These are phyloP conservation scores for Drosophila arawakana DNA, from an alignment of 1,140 invertebrate genomes.

Conservation along the genomic window DNA sequence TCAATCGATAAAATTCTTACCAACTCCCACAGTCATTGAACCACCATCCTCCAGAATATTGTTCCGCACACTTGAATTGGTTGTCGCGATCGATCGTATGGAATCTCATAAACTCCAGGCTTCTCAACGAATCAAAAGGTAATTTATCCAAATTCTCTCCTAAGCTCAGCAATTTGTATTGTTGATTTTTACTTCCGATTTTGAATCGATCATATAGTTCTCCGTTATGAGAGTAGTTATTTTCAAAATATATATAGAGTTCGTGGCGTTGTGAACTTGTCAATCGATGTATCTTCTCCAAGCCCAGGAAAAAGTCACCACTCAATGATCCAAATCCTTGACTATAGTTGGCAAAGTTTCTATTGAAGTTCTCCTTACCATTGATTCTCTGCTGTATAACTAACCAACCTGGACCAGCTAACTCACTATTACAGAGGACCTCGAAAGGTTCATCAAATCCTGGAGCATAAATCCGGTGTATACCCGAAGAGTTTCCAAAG, in stretches of 20 bases:
- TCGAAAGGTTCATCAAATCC: background rate
- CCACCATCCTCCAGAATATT: no score
- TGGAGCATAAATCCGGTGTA: background rate
- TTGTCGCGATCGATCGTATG: constrained; percentile 1
- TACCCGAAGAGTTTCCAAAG: background rate
- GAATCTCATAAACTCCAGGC: no score
- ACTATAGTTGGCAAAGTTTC: background rate
- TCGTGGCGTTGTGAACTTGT: constrained; percentile 3
- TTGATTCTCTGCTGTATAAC: constrained; percentile 10
- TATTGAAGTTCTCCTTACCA: constrained; percentile 9
- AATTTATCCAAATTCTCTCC: no score
- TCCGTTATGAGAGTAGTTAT: background rate
- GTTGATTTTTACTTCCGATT: no score
- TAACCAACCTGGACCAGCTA: constrained; percentile 6
- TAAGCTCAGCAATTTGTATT: background rate
- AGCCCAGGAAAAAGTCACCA: constrained; percentile 11
- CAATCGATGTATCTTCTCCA: constrained; percentile 12
- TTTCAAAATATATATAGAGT: background rate
- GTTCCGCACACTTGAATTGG: background rate
- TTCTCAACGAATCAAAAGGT: no score
- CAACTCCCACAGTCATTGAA: background rate
- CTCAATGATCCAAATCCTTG: constrained; percentile 1
- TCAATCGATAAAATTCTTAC: background rate
- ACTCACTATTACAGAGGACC: background rate
- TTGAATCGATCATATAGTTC: background rate